Evolutionary conservation across 2,113 vertebrate genomes (phyloP).

Genomic region (Salvelinus alpinus): DNA sequence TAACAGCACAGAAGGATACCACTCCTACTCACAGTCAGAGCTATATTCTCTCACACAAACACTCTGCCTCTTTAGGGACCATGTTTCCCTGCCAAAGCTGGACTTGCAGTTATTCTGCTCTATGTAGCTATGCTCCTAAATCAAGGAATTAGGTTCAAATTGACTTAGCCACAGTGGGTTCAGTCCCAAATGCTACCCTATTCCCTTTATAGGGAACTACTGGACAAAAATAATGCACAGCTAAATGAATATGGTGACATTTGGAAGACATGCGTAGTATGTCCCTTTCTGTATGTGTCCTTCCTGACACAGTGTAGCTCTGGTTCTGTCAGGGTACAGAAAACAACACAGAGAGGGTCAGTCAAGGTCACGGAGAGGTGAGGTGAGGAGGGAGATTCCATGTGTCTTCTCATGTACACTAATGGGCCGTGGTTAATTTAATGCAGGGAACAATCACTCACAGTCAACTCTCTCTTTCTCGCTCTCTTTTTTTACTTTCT

Average conservation of each 20-base stretch:
- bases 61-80: not conserved
- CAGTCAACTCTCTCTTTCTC: not conserved
- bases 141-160: not conserved
- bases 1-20: slow-evolving; percentile 66
- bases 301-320: not conserved
- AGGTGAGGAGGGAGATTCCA: not conserved
- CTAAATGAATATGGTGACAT: too few species aligned
- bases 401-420: not conserved
- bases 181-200: not conserved
- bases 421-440: slow-evolving; percentile 8
- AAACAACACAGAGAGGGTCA: not conserved
- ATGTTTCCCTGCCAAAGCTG: not conserved
- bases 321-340: not conserved
- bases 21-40: slow-evolving; percentile 69
- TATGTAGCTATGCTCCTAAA: not conserved
- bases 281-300: not conserved
- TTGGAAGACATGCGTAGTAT: not conserved
- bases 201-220: not conserved
- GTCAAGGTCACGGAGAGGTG: not conserved
- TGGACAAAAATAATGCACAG: not conserved
- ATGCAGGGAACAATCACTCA: slow-evolving; percentile 22
- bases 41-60: slow-evolving; percentile 14
- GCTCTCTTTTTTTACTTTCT: not conserved
- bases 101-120: not conserved
- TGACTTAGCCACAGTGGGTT: not conserved